Conservation (phyloP, 2,888 invertebrate species). For the Drosophila trichaetosa region DNA sequence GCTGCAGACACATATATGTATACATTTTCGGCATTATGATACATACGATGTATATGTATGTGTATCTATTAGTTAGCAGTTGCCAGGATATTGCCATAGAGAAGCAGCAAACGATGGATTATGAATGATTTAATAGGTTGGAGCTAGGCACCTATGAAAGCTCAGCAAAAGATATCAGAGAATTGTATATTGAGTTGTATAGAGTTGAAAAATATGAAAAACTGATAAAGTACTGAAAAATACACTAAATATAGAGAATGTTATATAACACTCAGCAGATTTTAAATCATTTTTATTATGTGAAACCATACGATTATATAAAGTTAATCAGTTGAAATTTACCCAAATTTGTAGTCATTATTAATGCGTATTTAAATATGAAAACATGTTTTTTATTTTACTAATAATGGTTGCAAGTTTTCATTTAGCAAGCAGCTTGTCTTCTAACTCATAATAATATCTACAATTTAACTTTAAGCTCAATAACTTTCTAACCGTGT, state of each 20-base stretch:
- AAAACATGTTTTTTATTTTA: not conserved
- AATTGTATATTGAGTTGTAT: conserved; percentile 6
- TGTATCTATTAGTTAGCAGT: conserved; percentile 58
- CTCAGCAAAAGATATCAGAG: not conserved
- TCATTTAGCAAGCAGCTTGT: not conserved
- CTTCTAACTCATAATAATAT: not conserved
- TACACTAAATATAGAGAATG: not conserved
- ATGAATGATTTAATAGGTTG: conserved; percentile 63
- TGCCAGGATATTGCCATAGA: conserved; percentile 46
- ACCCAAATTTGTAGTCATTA: not conserved
- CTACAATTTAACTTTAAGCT: conserved; percentile 3
- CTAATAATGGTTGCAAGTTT: not conserved
- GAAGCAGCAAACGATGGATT: conserved; percentile 62
- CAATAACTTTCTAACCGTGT: conserved; percentile 5
- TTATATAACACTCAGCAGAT: not conserved
- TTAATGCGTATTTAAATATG: not conserved
- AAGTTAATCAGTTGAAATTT: not conserved
- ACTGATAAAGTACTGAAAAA: not conserved
- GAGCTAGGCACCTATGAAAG: conserved; percentile 2
- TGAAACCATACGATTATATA: not conserved
- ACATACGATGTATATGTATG: conserved; percentile 18
- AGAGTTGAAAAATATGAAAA: not conserved
- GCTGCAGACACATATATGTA: conserved; percentile 25
- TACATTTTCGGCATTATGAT: conserved; percentile 49
- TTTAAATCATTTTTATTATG: not conserved